Evolutionary conservation across 2,113 vertebrate species (phyloP), one percentile per base, ranked within the genome.

Genomic region (Dolichotis patagonum): DNA sequence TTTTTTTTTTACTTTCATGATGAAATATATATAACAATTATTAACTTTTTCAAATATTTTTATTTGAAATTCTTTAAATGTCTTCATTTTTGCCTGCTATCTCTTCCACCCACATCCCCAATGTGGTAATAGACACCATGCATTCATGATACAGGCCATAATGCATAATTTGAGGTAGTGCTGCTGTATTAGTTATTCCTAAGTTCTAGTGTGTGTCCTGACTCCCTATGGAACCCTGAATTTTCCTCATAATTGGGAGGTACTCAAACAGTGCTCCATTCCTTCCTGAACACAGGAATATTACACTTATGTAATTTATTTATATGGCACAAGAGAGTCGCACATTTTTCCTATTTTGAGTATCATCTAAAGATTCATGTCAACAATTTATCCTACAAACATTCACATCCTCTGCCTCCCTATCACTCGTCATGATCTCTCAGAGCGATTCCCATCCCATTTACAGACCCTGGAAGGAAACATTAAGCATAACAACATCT

Each of bases 291-390:
- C 60, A 58, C 0, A 17, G 30, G 13, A 80, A 85, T 67, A 69
- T 38, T 9, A n/a, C 13, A 56, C 11, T 88, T 94, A 35, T 12
- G 65, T n/a, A n/a, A 69, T 19, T 69, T 69, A 16, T 63, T 85
- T 90, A 77, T 30, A 3, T 63, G 7, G 20, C 92, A 46, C 6
- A 75, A 6, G 46, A 30, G 46, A 56, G 26, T 62, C 78, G 1
- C 43, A 81, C 52, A 7, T 14, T 6, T 67, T 60, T 60, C 5
- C 1, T 54, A 62, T n/a, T 69, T 60, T 69, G 46, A 78, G 11
- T 7, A 3, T 87, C 63, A 92, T 12, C 28, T 83, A 71, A 94
- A 91, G 41, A 81, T 75, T 91, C 6, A 81, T 14, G 54, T 93
- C 14, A 58, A 60, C 4, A 43, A 24, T 75, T 62, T 71, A 32